A percentile compares a stretch with the other conserved stretches of the same genome.
These are phyloP conservation scores for Tupaia chinensis DNA, from an alignment of 2,113 vertebrate genomes.

Conservation along the genomic window DNA sequence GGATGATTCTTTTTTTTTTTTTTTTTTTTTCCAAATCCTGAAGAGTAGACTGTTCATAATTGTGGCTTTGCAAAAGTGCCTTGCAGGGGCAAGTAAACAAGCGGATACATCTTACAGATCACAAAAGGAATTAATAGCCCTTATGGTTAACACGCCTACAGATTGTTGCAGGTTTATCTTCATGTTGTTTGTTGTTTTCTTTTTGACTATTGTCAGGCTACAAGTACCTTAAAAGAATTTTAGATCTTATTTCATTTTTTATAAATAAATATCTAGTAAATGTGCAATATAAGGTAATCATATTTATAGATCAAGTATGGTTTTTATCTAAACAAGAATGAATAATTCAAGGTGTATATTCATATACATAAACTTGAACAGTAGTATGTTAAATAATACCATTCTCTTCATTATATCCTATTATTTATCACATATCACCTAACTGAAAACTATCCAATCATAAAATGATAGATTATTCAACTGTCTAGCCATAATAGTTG, in stretches of 20 bases:
- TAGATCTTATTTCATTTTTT: neutral
- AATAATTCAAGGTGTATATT: neutral
- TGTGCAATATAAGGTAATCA: neutral
- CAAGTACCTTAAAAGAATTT: neutral
- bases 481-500: neutral
- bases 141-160: neutral
- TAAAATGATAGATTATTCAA: conserved; percentile 52
- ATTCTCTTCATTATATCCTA: neutral
- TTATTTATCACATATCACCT: conserved; percentile 60
- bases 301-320: neutral
- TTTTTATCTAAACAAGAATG: neutral
- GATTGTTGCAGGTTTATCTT: neutral
- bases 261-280: neutral
- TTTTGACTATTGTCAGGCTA: neutral
- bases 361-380: neutral
- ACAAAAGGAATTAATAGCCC: neutral
- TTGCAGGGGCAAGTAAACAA: neutral
- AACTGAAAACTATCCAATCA: conserved; percentile 42
- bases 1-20: neutral
- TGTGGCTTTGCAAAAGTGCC: neutral
- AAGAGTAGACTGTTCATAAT: neutral
- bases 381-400: neutral
- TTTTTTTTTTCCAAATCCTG: neutral
- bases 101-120: neutral
- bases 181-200: neutral